Percentiles rank a stretch among this genome's conserved stretches.
These are phyloP conservation scores for Spisula solida DNA, from an alignment of 2,888 invertebrate genomes.

Conservation along the genomic window DNA sequence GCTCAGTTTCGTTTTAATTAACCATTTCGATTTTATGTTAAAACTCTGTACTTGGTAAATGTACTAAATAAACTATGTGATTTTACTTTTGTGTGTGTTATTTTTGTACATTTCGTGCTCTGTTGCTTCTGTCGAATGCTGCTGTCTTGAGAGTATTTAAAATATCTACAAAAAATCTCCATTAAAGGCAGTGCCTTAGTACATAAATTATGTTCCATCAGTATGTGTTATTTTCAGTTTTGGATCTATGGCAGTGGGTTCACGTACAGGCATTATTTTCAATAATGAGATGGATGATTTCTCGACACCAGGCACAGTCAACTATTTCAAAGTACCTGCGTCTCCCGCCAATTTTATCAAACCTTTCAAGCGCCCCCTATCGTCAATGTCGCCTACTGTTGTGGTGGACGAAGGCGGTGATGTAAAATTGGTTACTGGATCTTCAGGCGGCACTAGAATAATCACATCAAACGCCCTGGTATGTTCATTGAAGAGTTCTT, in stretches of 20 bases:
- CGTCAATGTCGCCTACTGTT: conserved; percentile 96
- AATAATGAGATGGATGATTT: conserved; percentile 98
- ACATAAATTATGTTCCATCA: no score
- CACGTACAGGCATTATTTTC: conserved; percentile 93
- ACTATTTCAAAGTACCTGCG: conserved; percentile 89
- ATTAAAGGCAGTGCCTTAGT: no score
- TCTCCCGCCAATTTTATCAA: conserved; percentile 94
- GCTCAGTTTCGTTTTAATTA: no score
- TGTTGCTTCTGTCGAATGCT: no score
- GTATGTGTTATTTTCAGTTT: conserved; percentile 90
- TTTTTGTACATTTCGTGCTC: no score
- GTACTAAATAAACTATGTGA: no score
- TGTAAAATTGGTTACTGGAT: conserved; percentile 92
- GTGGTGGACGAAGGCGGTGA: conserved; percentile 90
- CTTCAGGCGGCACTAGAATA: conserved; percentile 96
- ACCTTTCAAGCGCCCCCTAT: conserved; percentile 94
- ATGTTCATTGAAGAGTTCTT: conserved; percentile 39
- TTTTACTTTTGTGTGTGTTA: no score
- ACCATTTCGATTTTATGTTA: no score
- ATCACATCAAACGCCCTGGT: conserved; percentile 91
- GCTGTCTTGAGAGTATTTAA: no score
- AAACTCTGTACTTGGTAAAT: no score
- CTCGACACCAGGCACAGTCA: conserved; percentile 90
- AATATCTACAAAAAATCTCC: no score
- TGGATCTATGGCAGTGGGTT: conserved; percentile 91